phyloP scores from a whole-genome alignment of 2,113 vertebrate genomes.

The Paradisaea rubra region DNA sequence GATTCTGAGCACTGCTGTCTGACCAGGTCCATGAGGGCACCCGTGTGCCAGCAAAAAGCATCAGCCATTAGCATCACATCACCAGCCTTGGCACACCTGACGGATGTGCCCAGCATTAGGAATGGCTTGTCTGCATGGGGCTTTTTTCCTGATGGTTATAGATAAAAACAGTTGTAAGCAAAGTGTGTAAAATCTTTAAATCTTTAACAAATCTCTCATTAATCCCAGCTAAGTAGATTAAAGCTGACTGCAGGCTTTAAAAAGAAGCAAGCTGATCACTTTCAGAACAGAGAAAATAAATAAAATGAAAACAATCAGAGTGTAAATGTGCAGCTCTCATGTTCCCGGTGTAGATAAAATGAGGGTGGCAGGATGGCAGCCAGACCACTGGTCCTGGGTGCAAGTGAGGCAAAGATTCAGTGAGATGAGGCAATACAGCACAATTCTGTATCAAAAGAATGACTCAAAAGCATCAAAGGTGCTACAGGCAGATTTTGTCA shows the following conservation, averaged over 20 bases:
- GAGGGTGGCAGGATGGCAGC: not conserved
- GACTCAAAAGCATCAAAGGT: not conserved
- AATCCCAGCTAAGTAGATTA: constrained; percentile 54
- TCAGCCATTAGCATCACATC: not conserved
- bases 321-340: not conserved
- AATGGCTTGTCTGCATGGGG: not conserved
- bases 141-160: not conserved
- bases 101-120: not conserved
- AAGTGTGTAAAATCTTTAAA: constrained; percentile 35
- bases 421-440: not conserved
- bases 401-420: not conserved
- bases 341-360: not conserved
- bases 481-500: not conserved
- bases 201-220: constrained; percentile 60
- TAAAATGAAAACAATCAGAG: not conserved
- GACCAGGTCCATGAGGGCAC: not conserved
- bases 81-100: not conserved
- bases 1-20: not conserved
- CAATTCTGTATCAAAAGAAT: not conserved
- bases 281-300: not conserved
- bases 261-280: constrained; percentile 10
- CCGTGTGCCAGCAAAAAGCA: not conserved
- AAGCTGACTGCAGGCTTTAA: constrained; percentile 29
- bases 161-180: constrained; percentile 21
- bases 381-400: not conserved